Conservation (phyloP, 2,797 vertebrate species). For the Alosa sapidissima region DNA sequence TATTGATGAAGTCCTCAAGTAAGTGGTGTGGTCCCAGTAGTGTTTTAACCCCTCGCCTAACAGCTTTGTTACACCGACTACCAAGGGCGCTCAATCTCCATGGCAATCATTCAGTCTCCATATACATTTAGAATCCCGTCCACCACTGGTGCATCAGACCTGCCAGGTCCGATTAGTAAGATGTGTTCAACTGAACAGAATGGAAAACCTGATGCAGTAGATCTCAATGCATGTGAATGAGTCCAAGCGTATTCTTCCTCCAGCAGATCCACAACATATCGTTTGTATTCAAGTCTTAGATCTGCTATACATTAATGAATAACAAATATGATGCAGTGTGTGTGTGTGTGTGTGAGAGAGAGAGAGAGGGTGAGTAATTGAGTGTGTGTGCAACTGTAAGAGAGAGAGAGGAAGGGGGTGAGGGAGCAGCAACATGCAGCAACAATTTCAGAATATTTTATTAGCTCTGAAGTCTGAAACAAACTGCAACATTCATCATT, state of each 20-base stretch:
- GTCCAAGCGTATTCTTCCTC: neutral
- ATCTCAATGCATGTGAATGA: neutral
- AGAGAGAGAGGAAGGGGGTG: neutral
- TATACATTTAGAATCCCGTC: neutral
- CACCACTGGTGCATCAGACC: neutral
- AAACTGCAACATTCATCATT: conserved; percentile 6
- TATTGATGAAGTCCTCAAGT: conserved; percentile 73
- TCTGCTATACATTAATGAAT: conserved; percentile 21
- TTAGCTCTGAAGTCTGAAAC: neutral
- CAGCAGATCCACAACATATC: neutral
- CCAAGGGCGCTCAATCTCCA: neutral
- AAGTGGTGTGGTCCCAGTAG: conserved; percentile 62
- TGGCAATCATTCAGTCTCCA: neutral
- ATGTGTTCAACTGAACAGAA: neutral
- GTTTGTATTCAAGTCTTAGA: neutral
- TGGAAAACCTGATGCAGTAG: neutral
- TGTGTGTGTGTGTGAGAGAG: neutral
- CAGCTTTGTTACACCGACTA: conserved; percentile 29
- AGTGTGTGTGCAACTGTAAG: neutral
- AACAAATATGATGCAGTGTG: neutral
- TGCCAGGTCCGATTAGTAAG: neutral
- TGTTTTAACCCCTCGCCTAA: conserved; percentile 62
- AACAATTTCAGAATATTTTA: conserved; percentile 13
- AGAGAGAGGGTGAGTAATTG: neutral
- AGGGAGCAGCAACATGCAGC: neutral